Conservation (phyloP, 92 coral and sea anemone species). For the Epizoanthus illoricatus region DNA sequence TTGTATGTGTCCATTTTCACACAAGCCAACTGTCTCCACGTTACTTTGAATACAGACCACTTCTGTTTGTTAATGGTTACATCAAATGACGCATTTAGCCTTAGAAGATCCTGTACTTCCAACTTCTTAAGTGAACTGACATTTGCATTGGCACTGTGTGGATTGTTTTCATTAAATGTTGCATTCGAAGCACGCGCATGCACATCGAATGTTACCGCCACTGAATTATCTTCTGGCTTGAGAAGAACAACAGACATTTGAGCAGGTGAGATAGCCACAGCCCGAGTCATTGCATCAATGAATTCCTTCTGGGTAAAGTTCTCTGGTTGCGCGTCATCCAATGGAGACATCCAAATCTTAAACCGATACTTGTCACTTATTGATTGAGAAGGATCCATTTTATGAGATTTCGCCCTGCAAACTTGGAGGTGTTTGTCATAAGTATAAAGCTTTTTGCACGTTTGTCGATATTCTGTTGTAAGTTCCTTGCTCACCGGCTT, state of each 20-base stretch:
- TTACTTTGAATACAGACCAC: conserved; percentile 66
- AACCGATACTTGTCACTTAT: conserved; percentile 71
- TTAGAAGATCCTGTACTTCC: conserved; percentile 34
- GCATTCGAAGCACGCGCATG: conserved; percentile 11
- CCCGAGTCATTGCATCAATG: conserved; percentile 35
- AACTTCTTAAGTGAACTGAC: background rate
- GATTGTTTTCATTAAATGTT: background rate
- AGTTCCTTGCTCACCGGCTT: background rate
- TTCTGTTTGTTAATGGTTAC: conserved; percentile 38
- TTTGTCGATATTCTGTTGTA: background rate
- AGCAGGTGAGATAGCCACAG: conserved; percentile 9
- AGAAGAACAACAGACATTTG: conserved; percentile 5
- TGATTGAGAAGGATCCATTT: conserved; percentile 52
- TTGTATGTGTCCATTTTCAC: conserved; percentile 40
- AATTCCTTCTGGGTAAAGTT: conserved; percentile 48
- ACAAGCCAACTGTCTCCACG: conserved; percentile 66
- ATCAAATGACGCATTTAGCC: conserved; percentile 58
- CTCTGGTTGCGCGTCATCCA: conserved; percentile 28
- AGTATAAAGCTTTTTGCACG: conserved; percentile 32
- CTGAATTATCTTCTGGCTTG: conserved; percentile 9
- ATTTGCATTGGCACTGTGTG: background rate
- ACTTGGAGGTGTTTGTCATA: conserved; percentile 71
- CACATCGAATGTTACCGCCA: conserved; percentile 29
- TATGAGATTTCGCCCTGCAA: conserved; percentile 43
- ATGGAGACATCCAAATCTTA: conserved; percentile 67